A percentile compares a stretch with the other conserved stretches of the same genome.
These are phyloP conservation scores for Notothenia rossii DNA, from an alignment of 2,113 vertebrate species.

Conservation along the genomic window DNA sequence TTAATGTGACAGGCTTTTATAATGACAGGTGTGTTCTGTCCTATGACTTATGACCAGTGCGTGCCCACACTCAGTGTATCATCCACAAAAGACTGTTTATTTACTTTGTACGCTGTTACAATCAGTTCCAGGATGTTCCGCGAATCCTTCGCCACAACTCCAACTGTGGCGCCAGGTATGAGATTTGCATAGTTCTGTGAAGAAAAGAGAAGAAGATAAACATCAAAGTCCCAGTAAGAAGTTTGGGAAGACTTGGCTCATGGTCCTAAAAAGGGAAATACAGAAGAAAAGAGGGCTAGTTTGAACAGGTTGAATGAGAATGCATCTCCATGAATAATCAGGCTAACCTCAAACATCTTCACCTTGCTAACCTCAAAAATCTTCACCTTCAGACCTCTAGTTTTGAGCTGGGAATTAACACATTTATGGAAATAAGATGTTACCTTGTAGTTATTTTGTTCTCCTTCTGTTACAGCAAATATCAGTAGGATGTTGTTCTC, in stretches of 20 bases:
- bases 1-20: not conserved
- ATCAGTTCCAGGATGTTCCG: conserved; percentile 95
- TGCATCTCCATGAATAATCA: conserved; percentile 52
- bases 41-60: not conserved
- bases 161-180: conserved; percentile 97
- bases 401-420: not conserved
- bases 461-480: conserved; percentile 93
- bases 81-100: conserved; percentile 28
- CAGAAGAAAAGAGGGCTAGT: conserved; percentile 50
- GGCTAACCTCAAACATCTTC: conserved; percentile 36
- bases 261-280: conserved; percentile 8
- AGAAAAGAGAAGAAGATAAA: conserved; percentile 23
- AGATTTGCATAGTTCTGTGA: conserved; percentile 93
- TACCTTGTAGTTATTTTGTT: conserved; percentile 92
- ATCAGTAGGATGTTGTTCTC: conserved; percentile 96
- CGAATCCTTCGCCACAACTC: conserved; percentile 89
- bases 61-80: conserved; percentile 4
- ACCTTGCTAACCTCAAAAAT: conserved; percentile 41
- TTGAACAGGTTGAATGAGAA: conserved; percentile 66
- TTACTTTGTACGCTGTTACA: conserved; percentile 94
- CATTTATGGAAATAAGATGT: conserved; percentile 42
- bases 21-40: conserved; percentile 19
- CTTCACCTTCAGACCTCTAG: not conserved
- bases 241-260: conserved; percentile 14
- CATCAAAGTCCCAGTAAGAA: conserved; percentile 18